Conservation (phyloP, 2,113 vertebrate genomes). For the Channa maculata region DNA sequence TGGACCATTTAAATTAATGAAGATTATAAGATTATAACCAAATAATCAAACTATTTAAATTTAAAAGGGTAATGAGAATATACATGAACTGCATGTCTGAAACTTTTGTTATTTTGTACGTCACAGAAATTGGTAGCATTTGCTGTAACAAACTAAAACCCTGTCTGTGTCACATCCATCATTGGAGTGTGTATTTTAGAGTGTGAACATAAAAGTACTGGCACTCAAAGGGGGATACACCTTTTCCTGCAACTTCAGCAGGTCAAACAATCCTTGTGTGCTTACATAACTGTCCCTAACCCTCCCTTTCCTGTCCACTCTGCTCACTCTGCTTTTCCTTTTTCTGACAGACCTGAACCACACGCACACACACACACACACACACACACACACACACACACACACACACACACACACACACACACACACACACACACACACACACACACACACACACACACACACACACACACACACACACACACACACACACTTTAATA, state of each 20-base stretch:
- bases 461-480: not conserved
- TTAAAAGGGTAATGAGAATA: too few species aligned
- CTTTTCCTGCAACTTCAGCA: constrained; percentile 78
- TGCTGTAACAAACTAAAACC: too few species aligned
- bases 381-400: constrained; percentile 11
- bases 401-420: constrained; percentile 8
- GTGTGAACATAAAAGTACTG: constrained; percentile 34
- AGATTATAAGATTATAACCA: too few species aligned
- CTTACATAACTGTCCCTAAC: constrained; percentile 78
- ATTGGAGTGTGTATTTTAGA: constrained; percentile 14
- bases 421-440: not conserved
- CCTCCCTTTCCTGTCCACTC: constrained; percentile 71
- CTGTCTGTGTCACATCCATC: too few species aligned
- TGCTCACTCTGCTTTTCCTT: constrained; percentile 53
- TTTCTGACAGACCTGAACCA: constrained; percentile 54
- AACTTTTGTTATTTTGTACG: too few species aligned
- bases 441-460: constrained; percentile 7
- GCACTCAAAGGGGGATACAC: constrained; percentile 63
- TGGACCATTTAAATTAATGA: too few species aligned
- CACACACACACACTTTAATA: constrained; percentile 10
- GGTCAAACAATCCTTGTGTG: constrained; percentile 67
- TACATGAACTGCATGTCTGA: too few species aligned
- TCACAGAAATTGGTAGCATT: too few species aligned
- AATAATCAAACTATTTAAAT: too few species aligned
- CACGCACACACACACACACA: constrained; percentile 7